Conservation (phyloP, 2,797 vertebrate species). For the Fistularia commersonii region DNA sequence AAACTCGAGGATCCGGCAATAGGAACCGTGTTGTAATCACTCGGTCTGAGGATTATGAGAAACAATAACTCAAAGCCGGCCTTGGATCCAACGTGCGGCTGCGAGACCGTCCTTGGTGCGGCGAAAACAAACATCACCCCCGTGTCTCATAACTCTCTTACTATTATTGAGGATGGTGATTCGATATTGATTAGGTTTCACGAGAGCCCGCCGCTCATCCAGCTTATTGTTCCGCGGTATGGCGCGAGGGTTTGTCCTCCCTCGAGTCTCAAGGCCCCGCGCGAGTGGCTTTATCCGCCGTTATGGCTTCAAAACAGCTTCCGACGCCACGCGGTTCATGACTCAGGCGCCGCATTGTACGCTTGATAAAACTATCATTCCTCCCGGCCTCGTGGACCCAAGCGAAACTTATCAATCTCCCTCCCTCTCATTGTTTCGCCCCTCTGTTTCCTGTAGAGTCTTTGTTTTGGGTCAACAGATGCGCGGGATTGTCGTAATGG, state of each 20-base stretch:
- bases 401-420: constrained; percentile 49
- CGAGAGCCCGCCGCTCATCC: constrained; percentile 55
- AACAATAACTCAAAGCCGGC: constrained; percentile 67
- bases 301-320: constrained; percentile 47
- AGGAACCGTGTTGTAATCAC: constrained; percentile 52
- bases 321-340: constrained; percentile 44
- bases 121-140: constrained; percentile 67
- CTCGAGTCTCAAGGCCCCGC: constrained; percentile 53
- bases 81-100: constrained; percentile 54
- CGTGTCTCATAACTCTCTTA: constrained; percentile 70
- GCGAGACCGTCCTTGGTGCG: constrained; percentile 58
- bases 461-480: constrained; percentile 57
- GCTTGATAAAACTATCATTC: constrained; percentile 73
- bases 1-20: constrained; percentile 32
- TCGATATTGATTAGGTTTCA: constrained; percentile 79
- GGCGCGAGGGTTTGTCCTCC: constrained; percentile 50
- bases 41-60: constrained; percentile 64
- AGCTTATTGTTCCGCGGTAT: constrained; percentile 67
- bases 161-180: constrained; percentile 67
- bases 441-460: constrained; percentile 35
- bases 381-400: constrained; percentile 51
- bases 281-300: constrained; percentile 56
- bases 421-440: constrained; percentile 22
- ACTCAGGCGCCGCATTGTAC: constrained; percentile 53
- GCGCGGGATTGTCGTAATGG: constrained; percentile 33